A percentile compares a stretch with the other conserved stretches of the same genome.
phyloP scores from a whole-genome alignment of 1,140 invertebrate species.

The Drosophila funebris region DNA sequence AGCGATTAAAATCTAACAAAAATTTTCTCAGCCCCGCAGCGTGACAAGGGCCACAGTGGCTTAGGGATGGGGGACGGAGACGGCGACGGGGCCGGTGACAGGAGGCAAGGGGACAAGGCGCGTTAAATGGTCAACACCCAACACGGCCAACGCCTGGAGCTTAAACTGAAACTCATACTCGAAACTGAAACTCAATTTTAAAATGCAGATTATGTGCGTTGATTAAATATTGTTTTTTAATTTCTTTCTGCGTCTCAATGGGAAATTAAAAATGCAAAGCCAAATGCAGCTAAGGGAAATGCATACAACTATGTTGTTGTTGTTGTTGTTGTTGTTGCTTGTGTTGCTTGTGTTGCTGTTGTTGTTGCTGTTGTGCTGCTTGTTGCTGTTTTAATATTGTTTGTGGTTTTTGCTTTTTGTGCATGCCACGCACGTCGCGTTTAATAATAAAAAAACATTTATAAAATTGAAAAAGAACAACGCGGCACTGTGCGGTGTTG shows the following conservation, averaged over 20 bases:
- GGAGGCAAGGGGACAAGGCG: slow-evolving; percentile 19
- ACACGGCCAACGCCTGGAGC: slow-evolving; percentile 37
- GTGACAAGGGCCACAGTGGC: slow-evolving; percentile 1
- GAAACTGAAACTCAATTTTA: slow-evolving; percentile 49
- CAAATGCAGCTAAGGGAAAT: slow-evolving; percentile 64
- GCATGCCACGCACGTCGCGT: slow-evolving; percentile 59
- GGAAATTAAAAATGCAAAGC: slow-evolving; percentile 66
- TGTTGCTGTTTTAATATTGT: slow-evolving; percentile 10
- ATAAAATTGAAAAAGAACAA: slow-evolving; percentile 49
- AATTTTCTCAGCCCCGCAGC: slow-evolving; percentile 34
- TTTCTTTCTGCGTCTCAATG: slow-evolving; percentile 55
- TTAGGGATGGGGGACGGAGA: background rate
- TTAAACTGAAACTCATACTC: slow-evolving; percentile 11
- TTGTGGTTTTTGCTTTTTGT: background rate
- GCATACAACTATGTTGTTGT: slow-evolving; percentile 7
- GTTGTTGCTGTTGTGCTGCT: background rate
- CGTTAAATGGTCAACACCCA: slow-evolving; percentile 81
- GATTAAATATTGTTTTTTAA: slow-evolving; percentile 82
- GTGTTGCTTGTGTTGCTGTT: too few species aligned
- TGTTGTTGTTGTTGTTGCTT: background rate
- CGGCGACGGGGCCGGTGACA: background rate
- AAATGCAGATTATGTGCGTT: slow-evolving; percentile 81
- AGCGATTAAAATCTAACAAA: slow-evolving; percentile 78
- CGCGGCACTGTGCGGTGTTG: background rate
- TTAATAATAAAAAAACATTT: slow-evolving; percentile 69